phyloP scores from a whole-genome alignment of 2,113 vertebrate genomes.

The Dipodomys merriami region DNA sequence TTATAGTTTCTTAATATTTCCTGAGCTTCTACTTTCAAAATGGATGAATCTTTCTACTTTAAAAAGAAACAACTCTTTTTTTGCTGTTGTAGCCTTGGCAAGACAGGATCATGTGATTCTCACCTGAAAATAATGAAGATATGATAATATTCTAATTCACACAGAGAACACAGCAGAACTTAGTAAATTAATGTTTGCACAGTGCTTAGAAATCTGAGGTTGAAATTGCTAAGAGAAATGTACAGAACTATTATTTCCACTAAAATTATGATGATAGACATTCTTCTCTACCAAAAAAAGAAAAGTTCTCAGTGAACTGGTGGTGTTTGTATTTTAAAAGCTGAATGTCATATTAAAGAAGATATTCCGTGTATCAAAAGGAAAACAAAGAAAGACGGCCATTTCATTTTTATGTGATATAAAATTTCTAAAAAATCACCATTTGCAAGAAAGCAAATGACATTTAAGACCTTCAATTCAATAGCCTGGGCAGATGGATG shows the following conservation, averaged over 20 bases:
- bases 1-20: slow-evolving; percentile 42
- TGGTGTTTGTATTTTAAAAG: slow-evolving; percentile 60
- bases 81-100: slow-evolving; percentile 14
- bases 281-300: slow-evolving; percentile 54
- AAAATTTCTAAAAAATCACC: slow-evolving; percentile 31
- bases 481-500: slow-evolving; percentile 48
- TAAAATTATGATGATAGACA: slow-evolving; percentile 61
- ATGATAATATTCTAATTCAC: slow-evolving; percentile 68
- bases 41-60: not conserved
- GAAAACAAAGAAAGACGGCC: slow-evolving; percentile 48
- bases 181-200: slow-evolving; percentile 78
- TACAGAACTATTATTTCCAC: slow-evolving; percentile 66
- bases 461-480: slow-evolving; percentile 66
- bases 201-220: slow-evolving; percentile 69
- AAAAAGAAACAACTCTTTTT: not conserved
- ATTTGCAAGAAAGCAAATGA: slow-evolving; percentile 43
- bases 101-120: slow-evolving; percentile 49
- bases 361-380: slow-evolving; percentile 47
- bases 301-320: slow-evolving; percentile 48
- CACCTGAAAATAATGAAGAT: slow-evolving; percentile 73
- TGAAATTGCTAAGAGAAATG: slow-evolving; percentile 70
- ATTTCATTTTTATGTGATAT: slow-evolving; percentile 53
- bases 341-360: slow-evolving; percentile 45
- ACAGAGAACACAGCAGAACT: slow-evolving; percentile 62
- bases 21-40: slow-evolving; percentile 21